Evolutionary conservation across 2,888 invertebrate genomes (phyloP), one percentile per base, ranked within the genome.

Genomic region (Leptinotarsa rubiginosa): DNA sequence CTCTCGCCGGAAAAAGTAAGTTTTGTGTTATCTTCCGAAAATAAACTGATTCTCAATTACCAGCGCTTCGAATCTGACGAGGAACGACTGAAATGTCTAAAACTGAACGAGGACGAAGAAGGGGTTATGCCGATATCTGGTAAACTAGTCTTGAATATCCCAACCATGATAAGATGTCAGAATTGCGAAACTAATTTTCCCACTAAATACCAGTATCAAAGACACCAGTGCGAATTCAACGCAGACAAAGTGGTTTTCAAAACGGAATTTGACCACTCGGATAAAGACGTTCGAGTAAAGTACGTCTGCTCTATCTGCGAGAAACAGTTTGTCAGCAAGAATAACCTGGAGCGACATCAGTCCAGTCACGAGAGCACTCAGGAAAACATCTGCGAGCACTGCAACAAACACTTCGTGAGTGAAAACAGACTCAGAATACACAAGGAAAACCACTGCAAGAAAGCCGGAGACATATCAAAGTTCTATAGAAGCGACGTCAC

Each of bases 171-270:
- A 62, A 81, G 85, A 62, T 88, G 88, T 78, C 88, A 88, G 78
- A 88, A 88, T 79, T 88, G 88, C 78, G 88, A 88, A 77, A 87
- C 86, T 0, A 86, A 87, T 79, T 88, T 88, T 78, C 87, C 88
- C 1, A 88, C 88, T 4, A 88, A 88, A 77, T 88, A 88, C 78
- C 88, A 88, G 75, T 88, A 87, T 76, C 88, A 88, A 78, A 81
- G 88, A 47, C 88, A 88, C 74, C 88, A 88, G 73, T 88, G 88
- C 79, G 87, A 88, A 77, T 88, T 87, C 77, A 87, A 88, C 76
- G 86, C 87, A 3, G 87, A 87, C 52, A 88, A 88, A 82, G 86
- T 87, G 15, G 85, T 87, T n/a, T 75, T 87, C 22, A 88, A 88
- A 78, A 83, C 87, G 3, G 86, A 85, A 65, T 80, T 84, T n/a